Percentiles rank a stretch among this genome's conserved stretches.
Conservation (phyloP, 53 echinoderm and acorn worm species). For the Echinarachnius parma region DNA sequence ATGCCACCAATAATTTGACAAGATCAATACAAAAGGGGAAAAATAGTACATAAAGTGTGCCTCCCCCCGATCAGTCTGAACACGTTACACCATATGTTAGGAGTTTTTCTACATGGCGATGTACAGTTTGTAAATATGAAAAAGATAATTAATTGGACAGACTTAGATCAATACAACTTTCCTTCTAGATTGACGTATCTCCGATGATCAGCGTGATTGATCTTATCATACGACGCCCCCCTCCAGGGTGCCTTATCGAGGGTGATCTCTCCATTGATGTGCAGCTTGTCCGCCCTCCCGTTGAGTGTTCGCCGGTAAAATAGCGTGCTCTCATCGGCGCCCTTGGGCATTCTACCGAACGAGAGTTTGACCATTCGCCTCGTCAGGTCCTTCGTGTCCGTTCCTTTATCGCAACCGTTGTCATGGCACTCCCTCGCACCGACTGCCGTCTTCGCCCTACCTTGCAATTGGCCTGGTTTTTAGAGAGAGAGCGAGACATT, state of each 20-base stretch:
- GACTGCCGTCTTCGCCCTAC: conserved; percentile 73
- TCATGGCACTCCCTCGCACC: conserved; percentile 37
- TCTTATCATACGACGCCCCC: conserved; percentile 85
- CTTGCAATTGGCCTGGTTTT: conserved; percentile 19
- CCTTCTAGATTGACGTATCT: conserved; percentile 61
- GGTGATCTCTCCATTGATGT: conserved; percentile 81
- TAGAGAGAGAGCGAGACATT: neutral
- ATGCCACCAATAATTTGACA: too few species aligned
- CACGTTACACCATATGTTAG: too few species aligned
- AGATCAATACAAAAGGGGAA: too few species aligned
- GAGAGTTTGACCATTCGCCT: conserved; percentile 72
- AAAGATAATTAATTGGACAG: too few species aligned
- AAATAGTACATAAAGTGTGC: too few species aligned
- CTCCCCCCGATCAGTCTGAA: too few species aligned
- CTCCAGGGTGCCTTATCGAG: conserved; percentile 90
- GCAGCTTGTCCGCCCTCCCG: conserved; percentile 80
- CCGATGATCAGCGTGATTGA: conserved; percentile 80
- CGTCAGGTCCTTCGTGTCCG: conserved; percentile 86
- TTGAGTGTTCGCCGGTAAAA: conserved; percentile 91
- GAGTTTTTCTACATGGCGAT: too few species aligned
- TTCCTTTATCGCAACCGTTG: conserved; percentile 53
- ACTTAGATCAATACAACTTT: conserved; percentile 56
- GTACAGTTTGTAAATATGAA: too few species aligned
- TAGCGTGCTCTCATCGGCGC: conserved; percentile 51
- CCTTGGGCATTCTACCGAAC: conserved; percentile 69